phyloP scores from a whole-genome alignment of 2,797 vertebrate genomes.

The Moxostoma hubbsi region DNA sequence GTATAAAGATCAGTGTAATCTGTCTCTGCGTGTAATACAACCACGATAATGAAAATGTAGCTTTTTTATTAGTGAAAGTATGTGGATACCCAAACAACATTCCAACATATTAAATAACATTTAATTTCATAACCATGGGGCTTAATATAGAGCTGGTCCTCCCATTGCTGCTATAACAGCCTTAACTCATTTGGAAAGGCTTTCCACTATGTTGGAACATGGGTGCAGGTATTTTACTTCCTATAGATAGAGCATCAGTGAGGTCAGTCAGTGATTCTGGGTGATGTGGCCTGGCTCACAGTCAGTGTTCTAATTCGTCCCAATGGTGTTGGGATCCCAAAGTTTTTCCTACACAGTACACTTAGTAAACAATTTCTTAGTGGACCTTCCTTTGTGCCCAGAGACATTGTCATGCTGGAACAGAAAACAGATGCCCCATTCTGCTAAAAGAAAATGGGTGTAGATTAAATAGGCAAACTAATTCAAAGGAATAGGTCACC shows the following conservation, averaged over 20 bases:
- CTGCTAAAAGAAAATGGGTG: no score
- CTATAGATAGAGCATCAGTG: background rate
- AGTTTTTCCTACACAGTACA: background rate
- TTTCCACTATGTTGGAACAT: background rate
- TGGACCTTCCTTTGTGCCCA: background rate
- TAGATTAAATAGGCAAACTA: no score
- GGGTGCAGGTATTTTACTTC: background rate
- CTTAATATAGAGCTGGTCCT: background rate
- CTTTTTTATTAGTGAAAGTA: background rate
- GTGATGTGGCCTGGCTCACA: background rate
- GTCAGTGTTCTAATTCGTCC: background rate
- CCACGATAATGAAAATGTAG: constrained; percentile 16
- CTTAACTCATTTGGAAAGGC: background rate
- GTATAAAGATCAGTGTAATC: constrained; percentile 32
- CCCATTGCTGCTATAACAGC: background rate
- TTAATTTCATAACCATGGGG: background rate
- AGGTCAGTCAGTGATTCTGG: background rate
- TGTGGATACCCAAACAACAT: no score
- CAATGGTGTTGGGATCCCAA: background rate
- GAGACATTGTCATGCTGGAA: background rate
- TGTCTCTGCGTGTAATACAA: constrained; percentile 16
- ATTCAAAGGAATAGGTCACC: no score
- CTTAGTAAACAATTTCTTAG: background rate
- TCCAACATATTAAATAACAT: no score
- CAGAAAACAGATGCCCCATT: no score